These are phyloP conservation scores for Danio aesculapii DNA, from an alignment of 2,797 vertebrate species.

Conservation along the genomic window DNA sequence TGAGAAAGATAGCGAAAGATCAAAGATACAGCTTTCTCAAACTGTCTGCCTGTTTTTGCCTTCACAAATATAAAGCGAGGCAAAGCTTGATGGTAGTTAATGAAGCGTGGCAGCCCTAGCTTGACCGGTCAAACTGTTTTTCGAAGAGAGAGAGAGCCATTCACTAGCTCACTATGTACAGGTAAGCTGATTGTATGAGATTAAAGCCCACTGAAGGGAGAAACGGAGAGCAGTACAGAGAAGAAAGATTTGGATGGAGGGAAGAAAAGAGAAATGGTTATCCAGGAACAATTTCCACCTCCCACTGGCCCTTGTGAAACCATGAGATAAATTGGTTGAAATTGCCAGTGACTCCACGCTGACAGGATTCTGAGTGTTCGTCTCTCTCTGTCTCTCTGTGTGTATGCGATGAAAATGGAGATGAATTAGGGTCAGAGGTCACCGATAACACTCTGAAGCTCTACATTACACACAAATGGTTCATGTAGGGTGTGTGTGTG, in stretches of 20 bases:
- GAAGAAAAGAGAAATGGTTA: conserved; percentile 25
- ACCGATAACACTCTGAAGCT: conserved; percentile 8
- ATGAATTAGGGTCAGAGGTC: conserved; percentile 13
- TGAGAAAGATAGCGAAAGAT: conserved; percentile 17
- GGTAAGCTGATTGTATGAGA: conserved; percentile 32
- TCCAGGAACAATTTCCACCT: conserved; percentile 35
- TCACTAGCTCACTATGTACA: conserved; percentile 23
- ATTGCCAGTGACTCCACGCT: conserved; percentile 38
- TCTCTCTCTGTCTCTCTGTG: not conserved
- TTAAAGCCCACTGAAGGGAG: conserved; percentile 24
- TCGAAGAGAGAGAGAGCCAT: conserved; percentile 26
- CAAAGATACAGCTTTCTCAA: conserved; percentile 22
- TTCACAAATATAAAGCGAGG: not conserved
- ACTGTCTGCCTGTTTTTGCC: not conserved
- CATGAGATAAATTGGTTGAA: conserved; percentile 49
- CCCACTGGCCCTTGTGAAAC: conserved; percentile 32
- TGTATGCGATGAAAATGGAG: conserved; percentile 2
- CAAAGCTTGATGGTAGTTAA: conserved; percentile 9
- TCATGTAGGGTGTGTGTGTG: not conserved
- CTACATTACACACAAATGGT: not conserved
- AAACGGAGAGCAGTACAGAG: conserved; percentile 6
- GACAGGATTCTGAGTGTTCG: conserved; percentile 17
- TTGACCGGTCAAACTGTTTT: conserved; percentile 21
- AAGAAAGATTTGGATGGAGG: conserved; percentile 1
- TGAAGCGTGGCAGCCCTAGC: conserved; percentile 6